Evolutionary conservation across 1,140 invertebrate genomes (phyloP).

Genomic region (Lepidurus apus): DNA sequence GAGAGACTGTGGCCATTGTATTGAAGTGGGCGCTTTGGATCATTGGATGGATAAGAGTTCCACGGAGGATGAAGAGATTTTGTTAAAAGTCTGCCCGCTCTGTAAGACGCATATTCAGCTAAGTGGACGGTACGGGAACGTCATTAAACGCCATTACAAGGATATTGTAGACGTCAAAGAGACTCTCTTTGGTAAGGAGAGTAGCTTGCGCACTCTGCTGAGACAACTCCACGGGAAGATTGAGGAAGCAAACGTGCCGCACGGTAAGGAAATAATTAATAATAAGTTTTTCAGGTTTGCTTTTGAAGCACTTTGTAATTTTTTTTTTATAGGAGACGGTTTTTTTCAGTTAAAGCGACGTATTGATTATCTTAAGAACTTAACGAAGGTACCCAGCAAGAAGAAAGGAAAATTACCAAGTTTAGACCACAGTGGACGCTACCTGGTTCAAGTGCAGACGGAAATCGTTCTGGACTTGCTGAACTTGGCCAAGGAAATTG

Average conservation of each 20-base stretch:
- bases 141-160: conserved; percentile 50
- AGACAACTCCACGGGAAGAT: neutral
- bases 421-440: neutral
- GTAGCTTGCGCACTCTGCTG: neutral
- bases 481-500: neutral
- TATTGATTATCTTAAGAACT: neutral
- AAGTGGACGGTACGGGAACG: conserved; percentile 55
- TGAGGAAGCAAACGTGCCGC: neutral
- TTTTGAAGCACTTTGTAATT: neutral
- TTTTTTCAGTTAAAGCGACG: neutral
- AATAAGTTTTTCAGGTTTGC: neutral
- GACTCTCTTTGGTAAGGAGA: conserved; percentile 1
- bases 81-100: conserved; percentile 56
- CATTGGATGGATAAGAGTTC: conserved; percentile 46
- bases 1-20: conserved; percentile 57
- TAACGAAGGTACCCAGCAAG: conserved; percentile 12
- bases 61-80: conserved; percentile 42
- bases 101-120: conserved; percentile 58
- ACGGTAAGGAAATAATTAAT: neutral
- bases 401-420: conserved; percentile 1
- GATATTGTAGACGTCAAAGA: conserved; percentile 56
- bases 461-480: neutral
- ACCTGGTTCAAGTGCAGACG: neutral
- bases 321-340: neutral
- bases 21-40: conserved; percentile 55